A percentile compares a stretch with the other conserved stretches of the same genome.
These are phyloP conservation scores for Chinchilla lanigera DNA, from an alignment of 2,113 vertebrate species.

Conservation along the genomic window DNA sequence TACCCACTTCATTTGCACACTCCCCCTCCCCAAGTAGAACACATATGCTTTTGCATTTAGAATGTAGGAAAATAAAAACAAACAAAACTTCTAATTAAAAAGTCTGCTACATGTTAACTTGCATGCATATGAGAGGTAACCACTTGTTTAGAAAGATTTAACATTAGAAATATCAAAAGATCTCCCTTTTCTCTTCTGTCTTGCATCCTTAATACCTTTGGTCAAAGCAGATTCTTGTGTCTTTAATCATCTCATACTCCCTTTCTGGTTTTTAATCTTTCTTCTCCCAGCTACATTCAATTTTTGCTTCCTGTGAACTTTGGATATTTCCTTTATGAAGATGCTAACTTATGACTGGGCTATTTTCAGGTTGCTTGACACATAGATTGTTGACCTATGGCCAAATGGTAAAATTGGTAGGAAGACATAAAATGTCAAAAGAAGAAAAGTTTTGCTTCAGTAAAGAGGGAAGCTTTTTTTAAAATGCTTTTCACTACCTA, in stretches of 20 bases:
- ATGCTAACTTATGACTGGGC: neutral
- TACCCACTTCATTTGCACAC: too few relatives aligned
- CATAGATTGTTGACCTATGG: neutral
- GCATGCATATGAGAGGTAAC: neutral
- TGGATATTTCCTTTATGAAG: neutral
- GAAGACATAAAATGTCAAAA: neutral
- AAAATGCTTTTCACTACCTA: neutral
- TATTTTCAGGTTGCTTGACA: neutral
- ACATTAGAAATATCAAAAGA: neutral
- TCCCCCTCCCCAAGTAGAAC: neutral
- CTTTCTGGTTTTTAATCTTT: neutral
- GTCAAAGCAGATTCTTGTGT: neutral
- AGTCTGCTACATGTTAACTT: neutral
- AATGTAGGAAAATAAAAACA: neutral
- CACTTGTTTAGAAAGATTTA: neutral
- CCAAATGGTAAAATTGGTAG: neutral
- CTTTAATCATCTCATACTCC: neutral
- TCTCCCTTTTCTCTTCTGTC: neutral
- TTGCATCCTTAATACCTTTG: neutral
- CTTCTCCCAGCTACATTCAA: neutral
- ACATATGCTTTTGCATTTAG: neutral
- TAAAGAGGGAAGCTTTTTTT: neutral
- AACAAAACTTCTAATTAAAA: neutral
- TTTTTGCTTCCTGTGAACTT: neutral
- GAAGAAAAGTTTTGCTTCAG: neutral